Base-by-base conservation (phyloP, 2,888 invertebrate species). In the Spatulosminthurus flaviceps region DNA sequence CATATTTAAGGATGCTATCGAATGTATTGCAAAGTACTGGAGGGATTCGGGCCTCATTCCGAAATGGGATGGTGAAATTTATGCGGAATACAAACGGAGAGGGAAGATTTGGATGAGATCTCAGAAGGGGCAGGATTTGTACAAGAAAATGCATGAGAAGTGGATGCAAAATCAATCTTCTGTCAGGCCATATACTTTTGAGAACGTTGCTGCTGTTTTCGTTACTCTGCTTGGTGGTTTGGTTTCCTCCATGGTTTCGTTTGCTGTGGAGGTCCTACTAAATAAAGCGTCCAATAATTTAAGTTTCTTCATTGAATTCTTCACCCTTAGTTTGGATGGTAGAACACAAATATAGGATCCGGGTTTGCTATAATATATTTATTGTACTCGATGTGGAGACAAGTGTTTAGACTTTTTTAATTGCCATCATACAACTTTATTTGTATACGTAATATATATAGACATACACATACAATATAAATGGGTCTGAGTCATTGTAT, bases 241-340 rank as follows among this genome's bases (percentile, higher is more conserved):
- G n/a, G 5, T 60, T 60, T 19, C 16, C 4, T 60, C 60, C 4
- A 4, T 60, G 7, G 5, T 60, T 19, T 4, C 5, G 5, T 60
- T 60, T 60, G 22, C 16, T 7, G 60, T 2, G 60, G 60, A 70
- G 70, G 24, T 60, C 24, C 74, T 80, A 80, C 42, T 21, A 76
- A 71, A 67, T 21, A 61, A 2, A 13, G 22, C 21, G n/a, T 61
- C 61, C 7, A 61, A 21, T 11, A 61, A 61, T 34, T 34, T 34
- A 34, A 34, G 9, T 34, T 34, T 7, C 34, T 34, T 34, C n/a
- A n/a, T n/a, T n/a, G n/a, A n/a, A n/a, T n/a, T n/a, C n/a, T n/a
- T n/a, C n/a, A n/a, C n/a, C n/a, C n/a, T n/a, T n/a, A n/a, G n/a
- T n/a, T n/a, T n/a, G n/a, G n/a, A n/a, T n/a, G n/a, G n/a, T n/a